Conservation (phyloP, 2,888 invertebrate species). For the Pyrocoelia pectoralis region DNA sequence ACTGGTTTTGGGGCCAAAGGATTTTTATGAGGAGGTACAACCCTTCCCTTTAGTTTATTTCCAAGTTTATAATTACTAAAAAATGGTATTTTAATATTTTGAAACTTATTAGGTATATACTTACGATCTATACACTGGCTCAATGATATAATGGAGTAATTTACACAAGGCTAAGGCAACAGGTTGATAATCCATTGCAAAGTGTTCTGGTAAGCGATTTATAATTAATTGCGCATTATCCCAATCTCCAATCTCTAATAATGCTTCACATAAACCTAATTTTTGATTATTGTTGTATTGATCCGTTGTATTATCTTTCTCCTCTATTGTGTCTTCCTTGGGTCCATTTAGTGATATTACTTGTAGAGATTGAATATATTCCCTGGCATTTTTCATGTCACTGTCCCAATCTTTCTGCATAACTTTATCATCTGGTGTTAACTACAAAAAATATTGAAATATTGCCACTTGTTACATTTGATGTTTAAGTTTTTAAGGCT, state of each 20-base stretch:
- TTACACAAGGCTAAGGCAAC: conserved; percentile 80
- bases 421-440: conserved; percentile 84
- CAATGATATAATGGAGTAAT: conserved; percentile 84
- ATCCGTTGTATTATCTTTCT: conserved; percentile 73
- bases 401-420: conserved; percentile 85
- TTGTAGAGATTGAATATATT: conserved; percentile 87
- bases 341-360: conserved; percentile 83
- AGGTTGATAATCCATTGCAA: conserved; percentile 79
- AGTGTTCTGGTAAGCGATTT: conserved; percentile 82
- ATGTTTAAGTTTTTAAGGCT: too few relatives aligned
- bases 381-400: conserved; percentile 82
- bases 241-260: conserved; percentile 92
- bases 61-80: conserved; percentile 77
- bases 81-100: background rate
- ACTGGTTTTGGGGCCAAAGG: conserved; percentile 71
- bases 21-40: conserved; percentile 63
- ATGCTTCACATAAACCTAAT: conserved; percentile 88
- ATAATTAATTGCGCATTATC: conserved; percentile 81
- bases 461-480: conserved; percentile 6
- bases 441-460: conserved; percentile 58
- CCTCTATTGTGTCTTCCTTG: conserved; percentile 74
- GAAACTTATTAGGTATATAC: conserved; percentile 43
- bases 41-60: conserved; percentile 71
- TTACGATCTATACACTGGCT: conserved; percentile 85
- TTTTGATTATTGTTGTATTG: conserved; percentile 82